Percentiles rank a stretch among this genome's conserved stretches.
These are phyloP conservation scores for Caenorhabditis sp. DNA, from an alignment of 2,888 invertebrate species.

Conservation along the genomic window DNA sequence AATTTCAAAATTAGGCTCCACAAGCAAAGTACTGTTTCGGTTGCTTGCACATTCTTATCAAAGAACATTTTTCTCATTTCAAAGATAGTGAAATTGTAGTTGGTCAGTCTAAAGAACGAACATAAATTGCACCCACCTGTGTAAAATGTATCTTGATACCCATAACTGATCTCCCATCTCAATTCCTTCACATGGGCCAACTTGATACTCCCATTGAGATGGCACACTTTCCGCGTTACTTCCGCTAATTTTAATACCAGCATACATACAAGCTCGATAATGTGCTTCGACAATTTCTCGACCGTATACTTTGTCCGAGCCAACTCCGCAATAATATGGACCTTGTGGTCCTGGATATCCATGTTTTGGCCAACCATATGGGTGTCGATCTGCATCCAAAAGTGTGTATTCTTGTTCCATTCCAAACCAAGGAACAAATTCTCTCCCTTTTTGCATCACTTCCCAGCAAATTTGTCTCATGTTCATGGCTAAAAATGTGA, in stretches of 20 bases:
- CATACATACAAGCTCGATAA: slow-evolving; percentile 89
- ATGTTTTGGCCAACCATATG: slow-evolving; percentile 65
- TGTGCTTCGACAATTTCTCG: slow-evolving; percentile 94
- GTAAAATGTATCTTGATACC: slow-evolving; percentile 73
- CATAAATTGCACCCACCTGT: slow-evolving; percentile 56
- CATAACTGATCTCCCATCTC: slow-evolving; percentile 74
- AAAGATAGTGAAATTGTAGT: not conserved
- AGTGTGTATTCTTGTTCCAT: slow-evolving; percentile 75
- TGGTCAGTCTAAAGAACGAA: no score
- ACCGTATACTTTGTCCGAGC: slow-evolving; percentile 90
- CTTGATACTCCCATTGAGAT: slow-evolving; percentile 76
- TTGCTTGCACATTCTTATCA: no score
- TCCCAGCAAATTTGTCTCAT: slow-evolving; percentile 72
- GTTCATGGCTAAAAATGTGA: slow-evolving; percentile 71
- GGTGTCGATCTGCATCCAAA: slow-evolving; percentile 70
- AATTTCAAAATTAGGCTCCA: no score
- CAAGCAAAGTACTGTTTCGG: no score
- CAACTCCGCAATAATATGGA: slow-evolving; percentile 97
- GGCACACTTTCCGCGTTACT: slow-evolving; percentile 88
- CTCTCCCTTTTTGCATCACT: slow-evolving; percentile 72
- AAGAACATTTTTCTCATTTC: not conserved
- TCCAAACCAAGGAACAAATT: slow-evolving; percentile 72
- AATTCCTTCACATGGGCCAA: slow-evolving; percentile 75
- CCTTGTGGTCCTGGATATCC: slow-evolving; percentile 56
- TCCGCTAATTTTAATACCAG: slow-evolving; percentile 89